Conservation (phyloP, 2,113 vertebrate genomes). For the Planiliza haematocheilus region DNA sequence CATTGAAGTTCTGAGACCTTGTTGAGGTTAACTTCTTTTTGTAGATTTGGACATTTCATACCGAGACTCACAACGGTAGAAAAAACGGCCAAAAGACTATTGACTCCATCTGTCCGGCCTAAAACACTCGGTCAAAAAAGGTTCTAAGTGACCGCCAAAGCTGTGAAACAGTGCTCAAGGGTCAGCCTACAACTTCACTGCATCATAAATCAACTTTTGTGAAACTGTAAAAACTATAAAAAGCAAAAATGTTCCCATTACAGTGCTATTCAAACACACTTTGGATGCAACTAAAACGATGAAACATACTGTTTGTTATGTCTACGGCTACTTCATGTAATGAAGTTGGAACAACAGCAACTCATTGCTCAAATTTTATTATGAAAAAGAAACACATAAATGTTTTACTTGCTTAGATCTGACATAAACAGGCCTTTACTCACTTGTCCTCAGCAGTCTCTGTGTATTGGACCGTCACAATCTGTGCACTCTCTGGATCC, state of each 20-base stretch:
- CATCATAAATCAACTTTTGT: conserved; percentile 16
- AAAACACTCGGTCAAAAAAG: neutral
- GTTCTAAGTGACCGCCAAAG: conserved; percentile 11
- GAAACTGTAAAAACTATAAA: conserved; percentile 15
- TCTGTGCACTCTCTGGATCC: conserved; percentile 84
- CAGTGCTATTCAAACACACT: conserved; percentile 7
- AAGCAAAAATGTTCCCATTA: neutral
- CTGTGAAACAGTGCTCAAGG: conserved; percentile 10
- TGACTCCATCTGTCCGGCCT: conserved; percentile 40
- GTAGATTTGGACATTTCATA: conserved; percentile 22
- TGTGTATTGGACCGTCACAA: conserved; percentile 89
- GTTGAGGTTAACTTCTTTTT: neutral
- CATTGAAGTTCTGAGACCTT: too few relatives aligned
- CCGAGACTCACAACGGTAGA: conserved; percentile 7
- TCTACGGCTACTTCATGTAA: conserved; percentile 26
- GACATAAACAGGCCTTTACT: conserved; percentile 39
- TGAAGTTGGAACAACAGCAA: conserved; percentile 1
- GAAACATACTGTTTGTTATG: conserved; percentile 15
- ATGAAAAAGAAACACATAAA: neutral
- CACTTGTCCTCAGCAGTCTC: conserved; percentile 87
- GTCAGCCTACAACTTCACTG: conserved; percentile 28
- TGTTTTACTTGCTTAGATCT: neutral
- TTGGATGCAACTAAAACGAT: conserved; percentile 6
- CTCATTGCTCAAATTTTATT: neutral
- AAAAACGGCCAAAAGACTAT: conserved; percentile 42